Conservation (phyloP, 2,113 vertebrate species). For the Gobio gobio region DNA sequence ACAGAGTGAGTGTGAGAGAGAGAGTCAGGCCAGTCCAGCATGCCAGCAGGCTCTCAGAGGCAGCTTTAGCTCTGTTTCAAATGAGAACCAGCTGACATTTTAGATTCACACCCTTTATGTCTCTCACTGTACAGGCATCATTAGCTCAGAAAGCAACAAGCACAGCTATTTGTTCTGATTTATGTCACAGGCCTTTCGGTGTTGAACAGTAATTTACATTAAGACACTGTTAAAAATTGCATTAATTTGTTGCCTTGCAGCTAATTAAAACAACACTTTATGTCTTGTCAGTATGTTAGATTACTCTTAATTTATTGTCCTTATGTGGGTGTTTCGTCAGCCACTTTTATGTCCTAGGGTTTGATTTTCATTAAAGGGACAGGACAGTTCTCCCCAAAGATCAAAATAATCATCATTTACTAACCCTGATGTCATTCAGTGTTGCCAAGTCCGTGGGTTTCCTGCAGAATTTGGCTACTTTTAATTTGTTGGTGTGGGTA, state of each 20-base stretch:
- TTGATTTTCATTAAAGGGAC: too few relatives aligned
- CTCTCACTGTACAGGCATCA: neutral
- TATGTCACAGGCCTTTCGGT: neutral
- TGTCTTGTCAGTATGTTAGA: neutral
- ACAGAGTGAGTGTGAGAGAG: neutral
- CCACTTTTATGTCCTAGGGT: too few relatives aligned
- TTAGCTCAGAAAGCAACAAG: neutral
- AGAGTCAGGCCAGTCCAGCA: conserved; percentile 7
- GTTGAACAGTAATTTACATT: neutral
- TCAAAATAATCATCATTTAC: too few relatives aligned
- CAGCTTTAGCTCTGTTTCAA: conserved; percentile 17
- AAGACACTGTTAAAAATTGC: neutral
- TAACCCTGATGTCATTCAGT: too few relatives aligned
- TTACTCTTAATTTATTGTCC: too few relatives aligned
- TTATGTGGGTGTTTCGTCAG: too few relatives aligned
- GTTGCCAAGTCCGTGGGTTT: too few relatives aligned
- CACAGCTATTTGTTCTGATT: neutral
- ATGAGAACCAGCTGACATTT: conserved; percentile 7
- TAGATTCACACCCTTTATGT: conserved; percentile 11
- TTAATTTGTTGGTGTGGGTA: too few relatives aligned
- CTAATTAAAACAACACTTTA: neutral
- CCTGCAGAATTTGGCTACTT: too few relatives aligned
- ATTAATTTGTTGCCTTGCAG: neutral
- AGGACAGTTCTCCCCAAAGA: too few relatives aligned
- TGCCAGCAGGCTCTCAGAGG: neutral